phyloP scores from a whole-genome alignment of 2,888 invertebrate species.

The Maniola hyperantus region DNA sequence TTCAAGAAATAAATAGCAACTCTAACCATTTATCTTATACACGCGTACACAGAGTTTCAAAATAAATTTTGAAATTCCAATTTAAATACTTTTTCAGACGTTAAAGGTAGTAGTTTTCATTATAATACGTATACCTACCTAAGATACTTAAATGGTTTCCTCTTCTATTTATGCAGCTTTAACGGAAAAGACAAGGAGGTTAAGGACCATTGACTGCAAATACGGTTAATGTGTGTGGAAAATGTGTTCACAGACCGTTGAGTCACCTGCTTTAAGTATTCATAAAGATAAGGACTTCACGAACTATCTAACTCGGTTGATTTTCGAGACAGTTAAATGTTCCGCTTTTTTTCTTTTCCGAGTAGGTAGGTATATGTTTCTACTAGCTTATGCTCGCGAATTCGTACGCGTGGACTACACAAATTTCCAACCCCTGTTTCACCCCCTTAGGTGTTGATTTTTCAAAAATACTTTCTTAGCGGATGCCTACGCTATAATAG shows the following conservation, averaged over 20 bases:
- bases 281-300: constrained; percentile 32
- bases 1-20: no score
- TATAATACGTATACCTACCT: background rate
- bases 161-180: background rate
- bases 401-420: no score
- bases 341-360: background rate
- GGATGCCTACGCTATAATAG: no score
- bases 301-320: constrained; percentile 23
- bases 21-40: no score
- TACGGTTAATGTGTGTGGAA: constrained; percentile 64
- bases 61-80: background rate
- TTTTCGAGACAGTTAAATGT: background rate
- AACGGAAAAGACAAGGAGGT: constrained; percentile 8
- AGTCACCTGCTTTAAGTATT: constrained; percentile 47
- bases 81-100: background rate
- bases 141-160: background rate
- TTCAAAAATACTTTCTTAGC: no score
- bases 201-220: constrained; percentile 23
- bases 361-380: no score
- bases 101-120: background rate
- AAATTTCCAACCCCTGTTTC: no score
- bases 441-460: no score
- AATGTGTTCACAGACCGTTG: constrained; percentile 68
- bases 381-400: no score
- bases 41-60: background rate